Evolutionary conservation across 2,113 vertebrate species (phyloP).

Genomic region (Pristiophorus japonicus): DNA sequence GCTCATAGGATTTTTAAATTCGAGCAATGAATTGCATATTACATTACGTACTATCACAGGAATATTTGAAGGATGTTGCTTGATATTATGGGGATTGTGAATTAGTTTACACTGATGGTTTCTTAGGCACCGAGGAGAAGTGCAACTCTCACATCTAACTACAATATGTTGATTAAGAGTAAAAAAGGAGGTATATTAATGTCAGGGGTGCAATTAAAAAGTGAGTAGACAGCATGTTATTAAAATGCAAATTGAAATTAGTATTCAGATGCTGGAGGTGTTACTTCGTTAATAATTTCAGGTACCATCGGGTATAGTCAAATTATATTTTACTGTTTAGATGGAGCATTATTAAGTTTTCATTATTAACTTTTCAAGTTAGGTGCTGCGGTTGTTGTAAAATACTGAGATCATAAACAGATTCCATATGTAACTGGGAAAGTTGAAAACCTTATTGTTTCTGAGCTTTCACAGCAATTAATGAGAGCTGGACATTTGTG

Average conservation of each 20-base stretch:
- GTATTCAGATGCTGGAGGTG: slow-evolving; percentile 73
- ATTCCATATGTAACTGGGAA: neutral
- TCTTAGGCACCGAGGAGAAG: slow-evolving; percentile 85
- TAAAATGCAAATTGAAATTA: slow-evolving; percentile 89
- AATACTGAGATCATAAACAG: neutral
- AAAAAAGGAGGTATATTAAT: slow-evolving; percentile 88
- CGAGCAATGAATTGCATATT: slow-evolving; percentile 79
- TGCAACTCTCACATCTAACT: slow-evolving; percentile 70
- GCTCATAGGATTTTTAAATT: slow-evolving; percentile 74
- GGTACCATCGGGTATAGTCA: slow-evolving; percentile 57
- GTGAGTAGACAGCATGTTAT: slow-evolving; percentile 90
- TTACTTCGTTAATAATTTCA: slow-evolving; percentile 83
- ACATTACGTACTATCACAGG: slow-evolving; percentile 87
- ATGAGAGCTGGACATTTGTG: neutral
- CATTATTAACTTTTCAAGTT: neutral
- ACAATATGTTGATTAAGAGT: slow-evolving; percentile 84
- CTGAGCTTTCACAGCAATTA: neutral
- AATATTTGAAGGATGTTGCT: slow-evolving; percentile 74
- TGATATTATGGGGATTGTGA: slow-evolving; percentile 71
- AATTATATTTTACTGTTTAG: slow-evolving; percentile 27
- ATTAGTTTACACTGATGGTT: slow-evolving; percentile 93
- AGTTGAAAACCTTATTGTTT: neutral
- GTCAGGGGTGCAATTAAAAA: slow-evolving; percentile 95
- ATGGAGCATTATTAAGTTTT: slow-evolving; percentile 18
- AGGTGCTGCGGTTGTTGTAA: neutral